Percentiles rank a stretch among this genome's conserved stretches.
These are phyloP conservation scores for Neodiprion virginianus DNA, from an alignment of 1,140 invertebrate species.

Conservation along the genomic window DNA sequence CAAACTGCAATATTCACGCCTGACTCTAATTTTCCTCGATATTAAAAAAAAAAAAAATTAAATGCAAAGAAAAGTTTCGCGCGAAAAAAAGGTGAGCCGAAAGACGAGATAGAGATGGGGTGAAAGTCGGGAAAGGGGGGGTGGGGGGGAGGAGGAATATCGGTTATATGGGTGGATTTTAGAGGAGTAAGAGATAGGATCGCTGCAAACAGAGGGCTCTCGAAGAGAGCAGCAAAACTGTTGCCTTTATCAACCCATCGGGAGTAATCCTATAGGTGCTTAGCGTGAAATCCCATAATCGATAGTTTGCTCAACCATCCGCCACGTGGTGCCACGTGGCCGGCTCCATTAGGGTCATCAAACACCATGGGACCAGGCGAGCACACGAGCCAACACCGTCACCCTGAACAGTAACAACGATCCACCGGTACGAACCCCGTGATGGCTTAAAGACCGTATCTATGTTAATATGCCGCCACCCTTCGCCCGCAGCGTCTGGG, in stretches of 20 bases:
- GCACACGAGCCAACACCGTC: constrained; percentile 7
- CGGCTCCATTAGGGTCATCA: constrained; percentile 48
- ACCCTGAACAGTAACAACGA: constrained; percentile 8
- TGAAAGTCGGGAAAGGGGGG: neutral
- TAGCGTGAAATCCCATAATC: constrained; percentile 62
- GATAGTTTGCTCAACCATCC: constrained; percentile 61
- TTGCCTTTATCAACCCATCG: constrained; percentile 54
- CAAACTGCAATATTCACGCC: too few relatives aligned
- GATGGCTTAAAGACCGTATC: constrained; percentile 28
- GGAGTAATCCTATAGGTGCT: constrained; percentile 60
- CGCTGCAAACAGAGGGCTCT: neutral
- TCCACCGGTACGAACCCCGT: neutral
- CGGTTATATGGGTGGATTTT: neutral
- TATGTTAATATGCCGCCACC: constrained; percentile 60
- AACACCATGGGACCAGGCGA: constrained; percentile 9
- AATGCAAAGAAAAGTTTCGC: too few relatives aligned
- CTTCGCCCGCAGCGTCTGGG: constrained; percentile 19
- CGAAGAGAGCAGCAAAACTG: constrained; percentile 61
- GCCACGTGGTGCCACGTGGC: constrained; percentile 59
- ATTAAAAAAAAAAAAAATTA: too few relatives aligned
- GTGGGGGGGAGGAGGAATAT: too few relatives aligned
- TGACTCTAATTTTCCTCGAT: too few relatives aligned
- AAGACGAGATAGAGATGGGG: neutral
- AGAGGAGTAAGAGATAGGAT: neutral
- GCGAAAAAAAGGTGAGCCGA: neutral